phyloP scores from a whole-genome alignment of 2,797 vertebrate species.

The Centropyge bicolor region DNA sequence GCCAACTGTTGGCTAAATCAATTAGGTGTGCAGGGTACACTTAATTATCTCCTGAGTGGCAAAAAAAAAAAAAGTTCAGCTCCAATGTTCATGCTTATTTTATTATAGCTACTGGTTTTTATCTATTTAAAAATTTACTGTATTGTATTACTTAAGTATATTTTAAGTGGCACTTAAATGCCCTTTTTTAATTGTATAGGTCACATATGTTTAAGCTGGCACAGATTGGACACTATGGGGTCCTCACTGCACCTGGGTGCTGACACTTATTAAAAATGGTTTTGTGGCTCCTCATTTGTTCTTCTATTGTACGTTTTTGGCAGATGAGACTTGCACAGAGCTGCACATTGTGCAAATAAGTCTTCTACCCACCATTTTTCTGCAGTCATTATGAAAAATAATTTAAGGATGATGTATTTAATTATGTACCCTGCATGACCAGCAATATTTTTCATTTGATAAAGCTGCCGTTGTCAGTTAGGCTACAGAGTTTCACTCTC shows the following conservation, averaged over 20 bases:
- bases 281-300: background rate
- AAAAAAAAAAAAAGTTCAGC: background rate
- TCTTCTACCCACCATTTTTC: background rate
- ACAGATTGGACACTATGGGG: background rate
- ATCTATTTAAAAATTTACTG: background rate
- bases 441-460: conserved; percentile 10
- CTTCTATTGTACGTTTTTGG: background rate
- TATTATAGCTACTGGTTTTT: background rate
- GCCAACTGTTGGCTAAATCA: background rate
- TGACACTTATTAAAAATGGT: background rate
- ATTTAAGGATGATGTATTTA: conserved; percentile 7
- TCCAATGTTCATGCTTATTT: background rate
- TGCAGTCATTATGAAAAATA: background rate
- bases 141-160: background rate
- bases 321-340: background rate
- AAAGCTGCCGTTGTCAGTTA: conserved; percentile 9
- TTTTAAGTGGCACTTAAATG: background rate
- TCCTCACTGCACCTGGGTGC: background rate
- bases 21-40: background rate
- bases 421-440: background rate
- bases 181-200: background rate
- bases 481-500: conserved; percentile 15
- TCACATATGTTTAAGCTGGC: too few relatives aligned
- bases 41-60: background rate
- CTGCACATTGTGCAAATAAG: background rate